Conservation (phyloP, 2,113 vertebrate genomes). For the Saccopteryx bilineata region DNA sequence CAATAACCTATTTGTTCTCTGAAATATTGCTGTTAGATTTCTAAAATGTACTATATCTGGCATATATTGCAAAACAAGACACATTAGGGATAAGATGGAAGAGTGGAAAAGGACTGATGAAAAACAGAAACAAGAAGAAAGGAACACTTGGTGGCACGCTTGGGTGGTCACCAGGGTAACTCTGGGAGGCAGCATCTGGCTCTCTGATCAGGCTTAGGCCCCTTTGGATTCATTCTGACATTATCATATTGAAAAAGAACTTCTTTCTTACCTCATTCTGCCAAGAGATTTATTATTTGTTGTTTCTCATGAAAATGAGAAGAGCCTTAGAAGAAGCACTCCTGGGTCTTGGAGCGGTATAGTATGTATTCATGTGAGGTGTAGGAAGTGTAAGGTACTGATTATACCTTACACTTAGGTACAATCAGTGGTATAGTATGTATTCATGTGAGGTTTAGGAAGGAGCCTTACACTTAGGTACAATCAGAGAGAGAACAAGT, state of each 20-base stretch:
- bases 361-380: not conserved
- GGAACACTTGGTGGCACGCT: not conserved
- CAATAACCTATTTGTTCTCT: slow-evolving; percentile 66
- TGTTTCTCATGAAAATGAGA: slow-evolving; percentile 7
- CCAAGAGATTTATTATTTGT: slow-evolving; percentile 53
- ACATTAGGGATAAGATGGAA: slow-evolving; percentile 73
- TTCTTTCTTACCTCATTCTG: slow-evolving; percentile 52
- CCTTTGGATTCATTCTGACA: slow-evolving; percentile 44
- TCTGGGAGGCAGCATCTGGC: slow-evolving; percentile 45
- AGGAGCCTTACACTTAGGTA: not conserved
- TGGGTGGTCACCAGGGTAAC: not conserved
- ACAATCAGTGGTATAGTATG: not conserved
- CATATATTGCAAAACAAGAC: slow-evolving; percentile 75
- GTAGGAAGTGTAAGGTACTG: too few relatives aligned
- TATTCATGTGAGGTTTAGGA: slow-evolving; percentile 57
- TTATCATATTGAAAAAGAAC: slow-evolving; percentile 61
- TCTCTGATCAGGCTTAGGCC: not conserved
- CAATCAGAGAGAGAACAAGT: slow-evolving; percentile 38
- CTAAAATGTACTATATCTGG: slow-evolving; percentile 61
- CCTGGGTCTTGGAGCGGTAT: not conserved
- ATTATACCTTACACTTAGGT: too few relatives aligned
- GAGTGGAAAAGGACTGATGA: slow-evolving; percentile 40
- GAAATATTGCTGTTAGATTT: slow-evolving; percentile 74
- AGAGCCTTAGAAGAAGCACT: slow-evolving; percentile 39
- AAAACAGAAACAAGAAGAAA: slow-evolving; percentile 65